Percentiles rank a stretch among this genome's conserved stretches.
phyloP scores from a whole-genome alignment of 2,113 vertebrate genomes.

The Sphyrna mokarran region DNA sequence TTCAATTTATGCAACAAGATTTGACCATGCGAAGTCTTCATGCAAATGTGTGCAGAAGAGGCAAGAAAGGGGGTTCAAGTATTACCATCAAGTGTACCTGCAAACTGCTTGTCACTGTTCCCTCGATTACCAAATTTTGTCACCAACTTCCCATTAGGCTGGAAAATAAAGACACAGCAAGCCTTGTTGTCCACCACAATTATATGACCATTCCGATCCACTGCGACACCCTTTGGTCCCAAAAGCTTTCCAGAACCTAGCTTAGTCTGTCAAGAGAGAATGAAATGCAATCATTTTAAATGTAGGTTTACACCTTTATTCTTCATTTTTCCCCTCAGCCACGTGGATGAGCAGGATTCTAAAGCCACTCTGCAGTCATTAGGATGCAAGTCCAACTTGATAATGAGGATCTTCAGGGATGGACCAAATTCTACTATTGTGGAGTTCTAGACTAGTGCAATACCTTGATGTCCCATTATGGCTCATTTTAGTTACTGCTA shows the following conservation, averaged over 20 bases:
- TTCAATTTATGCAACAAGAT: neutral
- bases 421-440: neutral
- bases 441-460: neutral
- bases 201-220: constrained; percentile 90
- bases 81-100: constrained; percentile 80
- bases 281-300: neutral
- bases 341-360: neutral
- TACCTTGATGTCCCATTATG: neutral
- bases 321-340: neutral
- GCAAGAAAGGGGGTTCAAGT: constrained; percentile 57
- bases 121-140: constrained; percentile 92
- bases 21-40: constrained; percentile 53
- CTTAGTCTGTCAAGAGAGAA: constrained; percentile 66
- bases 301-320: neutral
- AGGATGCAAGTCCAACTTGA: neutral
- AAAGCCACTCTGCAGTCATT: neutral
- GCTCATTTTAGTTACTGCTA: neutral
- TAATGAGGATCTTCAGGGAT: neutral
- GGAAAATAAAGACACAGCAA: constrained; percentile 94
- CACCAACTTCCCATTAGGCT: constrained; percentile 89
- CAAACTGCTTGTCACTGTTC: constrained; percentile 95
- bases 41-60: constrained; percentile 57
- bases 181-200: constrained; percentile 97
- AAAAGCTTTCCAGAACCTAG: constrained; percentile 93
- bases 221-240: constrained; percentile 93